A percentile compares a stretch with the other conserved stretches of the same genome.
These are phyloP conservation scores for Melanerpes aurifrons DNA, from an alignment of 2,113 vertebrate genomes.

Conservation along the genomic window DNA sequence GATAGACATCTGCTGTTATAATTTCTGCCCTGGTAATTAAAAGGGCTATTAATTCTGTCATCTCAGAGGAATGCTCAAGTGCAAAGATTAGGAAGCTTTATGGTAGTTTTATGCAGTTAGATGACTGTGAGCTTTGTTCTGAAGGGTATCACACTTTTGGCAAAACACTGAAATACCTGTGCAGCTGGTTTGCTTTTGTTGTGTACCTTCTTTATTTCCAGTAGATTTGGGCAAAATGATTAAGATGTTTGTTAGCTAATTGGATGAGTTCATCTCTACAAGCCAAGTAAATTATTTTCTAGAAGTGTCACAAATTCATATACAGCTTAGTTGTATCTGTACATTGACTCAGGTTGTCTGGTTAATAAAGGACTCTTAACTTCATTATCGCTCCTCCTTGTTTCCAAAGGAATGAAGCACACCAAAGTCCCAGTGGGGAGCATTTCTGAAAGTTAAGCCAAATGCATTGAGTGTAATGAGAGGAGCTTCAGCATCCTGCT, in stretches of 20 bases:
- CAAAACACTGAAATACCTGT: background rate
- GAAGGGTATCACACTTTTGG: background rate
- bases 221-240: background rate
- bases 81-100: constrained; percentile 26
- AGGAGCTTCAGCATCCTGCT: background rate
- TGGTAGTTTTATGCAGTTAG: background rate
- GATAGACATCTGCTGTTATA: constrained; percentile 12
- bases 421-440: background rate
- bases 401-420: constrained; percentile 15
- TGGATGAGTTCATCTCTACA: background rate
- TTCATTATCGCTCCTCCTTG: background rate
- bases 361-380: background rate
- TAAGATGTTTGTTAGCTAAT: background rate
- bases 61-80: background rate
- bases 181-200: background rate
- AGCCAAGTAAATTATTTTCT: background rate
- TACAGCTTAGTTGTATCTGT: background rate
- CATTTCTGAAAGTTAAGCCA: constrained; percentile 39
- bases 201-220: background rate
- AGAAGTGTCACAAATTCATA: background rate
- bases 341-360: background rate
- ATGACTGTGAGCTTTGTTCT: background rate
- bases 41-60: constrained; percentile 13
- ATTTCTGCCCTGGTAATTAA: constrained; percentile 26
- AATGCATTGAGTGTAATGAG: background rate